phyloP scores from a whole-genome alignment of 2,797 vertebrate species.

The Takifugu ocellatus region DNA sequence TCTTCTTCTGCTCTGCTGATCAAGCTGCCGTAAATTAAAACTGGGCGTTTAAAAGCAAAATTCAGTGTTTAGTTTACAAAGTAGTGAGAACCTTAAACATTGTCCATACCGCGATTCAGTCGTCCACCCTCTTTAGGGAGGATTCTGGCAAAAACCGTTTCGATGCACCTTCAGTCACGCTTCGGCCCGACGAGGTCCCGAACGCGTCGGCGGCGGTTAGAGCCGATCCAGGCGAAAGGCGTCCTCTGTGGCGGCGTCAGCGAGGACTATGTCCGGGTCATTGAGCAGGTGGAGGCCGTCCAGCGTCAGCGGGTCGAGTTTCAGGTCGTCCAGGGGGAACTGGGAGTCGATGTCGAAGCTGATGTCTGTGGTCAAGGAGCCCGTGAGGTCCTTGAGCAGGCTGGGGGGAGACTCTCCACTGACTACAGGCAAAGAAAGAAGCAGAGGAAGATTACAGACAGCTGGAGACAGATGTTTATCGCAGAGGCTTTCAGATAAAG shows the following conservation, averaged over 20 bases:
- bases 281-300: constrained; percentile 97
- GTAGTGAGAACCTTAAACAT: constrained; percentile 22
- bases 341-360: constrained; percentile 92
- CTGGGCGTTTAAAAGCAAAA: background rate
- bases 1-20: constrained; percentile 7
- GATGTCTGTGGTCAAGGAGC: constrained; percentile 86
- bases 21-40: constrained; percentile 26
- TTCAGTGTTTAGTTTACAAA: constrained; percentile 20
- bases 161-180: constrained; percentile 3
- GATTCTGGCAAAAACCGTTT: constrained; percentile 8
- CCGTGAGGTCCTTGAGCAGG: constrained; percentile 91
- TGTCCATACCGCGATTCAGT: constrained; percentile 23
- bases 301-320: constrained; percentile 95
- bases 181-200: constrained; percentile 4
- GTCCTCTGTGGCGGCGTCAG: constrained; percentile 95
- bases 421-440: constrained; percentile 69
- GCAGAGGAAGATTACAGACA: background rate
- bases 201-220: constrained; percentile 63
- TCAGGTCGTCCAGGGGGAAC: constrained; percentile 95
- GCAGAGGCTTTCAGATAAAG: background rate
- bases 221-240: constrained; percentile 96
- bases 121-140: constrained; percentile 20
- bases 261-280: constrained; percentile 94
- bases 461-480: background rate
- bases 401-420: constrained; percentile 92